Base-by-base conservation (phyloP, 2,797 vertebrate species). In the Hoplostethus atlanticus region DNA sequence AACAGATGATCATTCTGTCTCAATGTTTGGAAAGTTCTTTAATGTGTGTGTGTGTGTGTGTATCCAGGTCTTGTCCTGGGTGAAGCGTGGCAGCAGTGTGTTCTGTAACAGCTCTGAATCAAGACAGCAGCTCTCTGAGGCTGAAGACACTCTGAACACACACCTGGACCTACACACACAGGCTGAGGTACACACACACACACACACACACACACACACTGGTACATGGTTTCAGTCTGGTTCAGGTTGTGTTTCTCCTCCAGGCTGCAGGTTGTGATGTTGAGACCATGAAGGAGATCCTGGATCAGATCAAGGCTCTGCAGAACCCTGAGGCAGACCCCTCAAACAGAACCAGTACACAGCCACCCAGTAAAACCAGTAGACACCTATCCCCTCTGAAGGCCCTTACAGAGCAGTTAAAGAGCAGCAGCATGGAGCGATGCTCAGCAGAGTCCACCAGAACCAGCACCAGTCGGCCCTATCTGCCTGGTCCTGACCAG, bases 161-260 rank as follows among this genome's bases (percentile, higher is more conserved):
- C 94, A 97, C 70, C 72, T 95, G 62, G 93, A 95, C 74, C 73
- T 97, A 71, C 90, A 89, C 48, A 79, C 85, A 68, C 90, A 95
- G 88, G 83, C 86, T 70, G 92, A 96, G 96, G 96, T 97, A 93
- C 11, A 58, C 46, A 63, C 56, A 64, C 50, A 71, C 64, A 50
- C 36, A 59, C 31, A 52, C 25, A 54, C 40, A 55, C 47, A 54
- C 46, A 21, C 15, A 62, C 31, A 44, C 40, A 31, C n/a, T 10
- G 44, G 15, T 11, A 4, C 12, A 15, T 46, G 44, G 44, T 46
- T 11, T 46, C 10, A 46, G 44, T 48, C 2, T 30, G 2, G 54
- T 38, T 38, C 8, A 6, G 13, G 4, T n/a, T 44, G 5, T 38
- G 2, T 3, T 2, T 9, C 0, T 48, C 59, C 34, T 82, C 52